A percentile compares a stretch with the other conserved stretches of the same genome.
These are phyloP conservation scores for Esperia sulphurella DNA, from an alignment of 2,888 invertebrate species.

Conservation along the genomic window DNA sequence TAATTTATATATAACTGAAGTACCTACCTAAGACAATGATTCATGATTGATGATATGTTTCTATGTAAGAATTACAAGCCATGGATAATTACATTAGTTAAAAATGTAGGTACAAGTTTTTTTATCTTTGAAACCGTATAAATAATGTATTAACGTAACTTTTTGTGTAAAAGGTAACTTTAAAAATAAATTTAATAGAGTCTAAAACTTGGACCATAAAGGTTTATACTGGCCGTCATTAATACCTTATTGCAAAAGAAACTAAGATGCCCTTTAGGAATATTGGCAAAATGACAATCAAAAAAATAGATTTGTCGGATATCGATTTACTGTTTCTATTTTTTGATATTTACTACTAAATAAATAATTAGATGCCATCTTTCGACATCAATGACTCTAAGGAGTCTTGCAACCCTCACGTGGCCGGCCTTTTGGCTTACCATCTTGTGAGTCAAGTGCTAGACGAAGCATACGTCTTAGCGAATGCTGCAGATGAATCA, in stretches of 20 bases:
- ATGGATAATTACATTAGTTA: no score
- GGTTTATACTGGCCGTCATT: neutral
- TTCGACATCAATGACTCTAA: conserved; percentile 32
- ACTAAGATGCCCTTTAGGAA: conserved; percentile 3
- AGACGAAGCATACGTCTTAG: conserved; percentile 60
- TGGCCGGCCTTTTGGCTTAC: conserved; percentile 48
- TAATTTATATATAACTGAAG: no score
- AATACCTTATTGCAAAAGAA: neutral
- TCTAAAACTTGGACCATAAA: neutral
- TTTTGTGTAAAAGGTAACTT: no score
- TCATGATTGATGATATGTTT: no score
- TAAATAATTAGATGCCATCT: conserved; percentile 14
- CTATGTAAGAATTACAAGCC: no score
- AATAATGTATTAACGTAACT: no score
- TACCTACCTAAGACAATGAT: no score
- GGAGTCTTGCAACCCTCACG: conserved; percentile 28
- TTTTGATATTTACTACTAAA: conserved; percentile 20
- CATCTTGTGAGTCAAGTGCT: conserved; percentile 60
- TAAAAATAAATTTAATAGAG: no score
- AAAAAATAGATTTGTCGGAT: conserved; percentile 37
- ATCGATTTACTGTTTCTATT: conserved; percentile 15
- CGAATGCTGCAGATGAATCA: conserved; percentile 48
- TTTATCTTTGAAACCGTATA: no score
- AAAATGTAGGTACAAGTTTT: no score
- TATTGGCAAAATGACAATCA: conserved; percentile 41